Evolutionary conservation across 2,797 vertebrate genomes (phyloP).

Genomic region (Neopelma chrysocephalum): DNA sequence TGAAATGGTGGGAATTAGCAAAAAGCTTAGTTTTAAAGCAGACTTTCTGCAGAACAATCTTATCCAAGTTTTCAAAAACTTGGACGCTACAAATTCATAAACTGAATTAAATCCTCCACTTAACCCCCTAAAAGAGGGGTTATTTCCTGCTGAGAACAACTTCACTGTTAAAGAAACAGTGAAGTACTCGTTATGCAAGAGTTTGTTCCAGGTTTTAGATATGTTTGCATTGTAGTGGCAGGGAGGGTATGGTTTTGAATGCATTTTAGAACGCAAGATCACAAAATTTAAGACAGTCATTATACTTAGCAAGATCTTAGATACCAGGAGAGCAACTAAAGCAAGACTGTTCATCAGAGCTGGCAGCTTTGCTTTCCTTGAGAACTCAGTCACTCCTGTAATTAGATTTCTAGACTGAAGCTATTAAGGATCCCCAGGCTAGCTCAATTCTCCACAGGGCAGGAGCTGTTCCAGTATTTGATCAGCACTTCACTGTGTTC

Average conservation of each 20-base stretch:
- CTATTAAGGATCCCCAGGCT: slow-evolving; percentile 1
- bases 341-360: background rate
- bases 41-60: background rate
- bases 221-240: background rate
- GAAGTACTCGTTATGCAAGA: background rate
- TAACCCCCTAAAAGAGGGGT: background rate
- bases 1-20: background rate
- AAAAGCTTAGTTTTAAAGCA: background rate
- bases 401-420: slow-evolving; percentile 7
- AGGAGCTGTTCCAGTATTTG: background rate
- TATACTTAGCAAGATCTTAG: background rate
- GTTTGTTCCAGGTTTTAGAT: background rate
- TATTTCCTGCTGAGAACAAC: background rate
- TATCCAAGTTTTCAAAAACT: background rate
- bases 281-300: background rate
- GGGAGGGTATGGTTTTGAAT: background rate
- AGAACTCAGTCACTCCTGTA: slow-evolving; percentile 8
- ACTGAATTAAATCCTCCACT: background rate
- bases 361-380: background rate
- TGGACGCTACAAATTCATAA: background rate
- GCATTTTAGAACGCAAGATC: background rate
- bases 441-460: background rate
- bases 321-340: background rate
- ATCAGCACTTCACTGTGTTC: background rate
- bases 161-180: background rate